Evolutionary conservation across 1,140 invertebrate genomes (phyloP), one percentile per base, ranked within the genome.

Genomic region (Philopotamus ludificatus): DNA sequence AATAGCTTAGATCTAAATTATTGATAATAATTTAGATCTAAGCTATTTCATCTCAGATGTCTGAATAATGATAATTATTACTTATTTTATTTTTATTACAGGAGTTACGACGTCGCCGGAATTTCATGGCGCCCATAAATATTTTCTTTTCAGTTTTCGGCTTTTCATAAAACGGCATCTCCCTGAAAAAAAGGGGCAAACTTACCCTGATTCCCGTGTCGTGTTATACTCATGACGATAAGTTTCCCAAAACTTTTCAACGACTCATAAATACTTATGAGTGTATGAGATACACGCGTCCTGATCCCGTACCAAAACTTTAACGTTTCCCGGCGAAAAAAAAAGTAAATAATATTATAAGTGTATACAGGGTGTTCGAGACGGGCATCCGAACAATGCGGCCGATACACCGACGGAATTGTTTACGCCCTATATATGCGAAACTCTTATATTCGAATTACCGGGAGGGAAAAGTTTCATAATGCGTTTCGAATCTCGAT

Each of bases 231-330:
- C 21, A 22, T 10, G 8, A 34, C 54, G 39, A 47, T 34, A 60
- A 60, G 57, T 47, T 49, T 58, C 16, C 25, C 2, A 20, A 60
- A 60, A 60, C 21, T 60, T 60, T 60, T 60, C 57, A 60, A 60
- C 57, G 57, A 60, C 57, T 60, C 57, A 60, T 60, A 60, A 60
- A 60, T 60, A 60, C 57, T 60, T 60, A 60, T 60, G 57, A 60
- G 42, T 60, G 41, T 47, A 60, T 20, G 42, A 47, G 57, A 60
- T 22, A 60, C 8, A 23, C 44, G 23, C 42, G 20, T 20, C 21
- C 45, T 60, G 57, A 60, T 60, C 57, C 44, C 22, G 23, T 10
- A 22, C 28, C 18, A n/a, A 59, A 59, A 54, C 15, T 9, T 21
- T 21, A 49, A 49, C 10, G 41, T 12, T 60, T 60, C 15, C 16